These are phyloP conservation scores for Stichodactyla helianthus DNA, from an alignment of 64 coral and sea anemone genomes.

Conservation along the genomic window DNA sequence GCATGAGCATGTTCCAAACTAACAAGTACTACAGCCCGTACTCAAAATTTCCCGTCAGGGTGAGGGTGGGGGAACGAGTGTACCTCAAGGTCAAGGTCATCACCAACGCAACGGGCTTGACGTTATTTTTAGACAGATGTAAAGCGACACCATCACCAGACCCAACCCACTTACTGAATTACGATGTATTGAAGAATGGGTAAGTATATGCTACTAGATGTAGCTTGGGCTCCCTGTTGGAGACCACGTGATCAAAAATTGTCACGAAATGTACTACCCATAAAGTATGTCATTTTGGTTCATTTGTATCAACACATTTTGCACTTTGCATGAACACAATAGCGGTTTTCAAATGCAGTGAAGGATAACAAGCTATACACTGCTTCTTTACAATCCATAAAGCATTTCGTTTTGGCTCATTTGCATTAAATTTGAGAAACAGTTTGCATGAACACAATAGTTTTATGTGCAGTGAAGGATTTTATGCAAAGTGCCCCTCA, in stretches of 20 bases:
- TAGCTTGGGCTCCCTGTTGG: too few relatives aligned
- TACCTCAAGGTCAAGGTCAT: constrained; percentile 60
- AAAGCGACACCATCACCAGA: constrained; percentile 53
- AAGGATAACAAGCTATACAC: too few relatives aligned
- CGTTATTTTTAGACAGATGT: constrained; percentile 62
- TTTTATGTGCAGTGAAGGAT: too few relatives aligned
- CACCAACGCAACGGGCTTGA: constrained; percentile 53
- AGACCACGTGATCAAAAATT: neutral
- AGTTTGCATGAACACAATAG: too few relatives aligned
- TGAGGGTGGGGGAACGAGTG: constrained; percentile 55
- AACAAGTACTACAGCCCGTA: constrained; percentile 69
- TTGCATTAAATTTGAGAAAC: too few relatives aligned
- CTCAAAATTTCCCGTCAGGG: constrained; percentile 71
- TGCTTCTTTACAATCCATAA: too few relatives aligned
- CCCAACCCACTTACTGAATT: neutral
- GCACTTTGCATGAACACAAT: too few relatives aligned
- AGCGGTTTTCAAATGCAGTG: too few relatives aligned
- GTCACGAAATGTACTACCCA: neutral
- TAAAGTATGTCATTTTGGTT: too few relatives aligned
- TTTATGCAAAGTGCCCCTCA: too few relatives aligned
- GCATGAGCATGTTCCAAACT: constrained; percentile 77
- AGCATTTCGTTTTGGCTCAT: too few relatives aligned
- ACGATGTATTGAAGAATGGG: constrained; percentile 63
- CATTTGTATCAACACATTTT: too few relatives aligned
- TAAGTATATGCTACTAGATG: neutral